Evolutionary conservation across 2,888 invertebrate species (phyloP).

Genomic region (Cataglyphis altisquamis): DNA sequence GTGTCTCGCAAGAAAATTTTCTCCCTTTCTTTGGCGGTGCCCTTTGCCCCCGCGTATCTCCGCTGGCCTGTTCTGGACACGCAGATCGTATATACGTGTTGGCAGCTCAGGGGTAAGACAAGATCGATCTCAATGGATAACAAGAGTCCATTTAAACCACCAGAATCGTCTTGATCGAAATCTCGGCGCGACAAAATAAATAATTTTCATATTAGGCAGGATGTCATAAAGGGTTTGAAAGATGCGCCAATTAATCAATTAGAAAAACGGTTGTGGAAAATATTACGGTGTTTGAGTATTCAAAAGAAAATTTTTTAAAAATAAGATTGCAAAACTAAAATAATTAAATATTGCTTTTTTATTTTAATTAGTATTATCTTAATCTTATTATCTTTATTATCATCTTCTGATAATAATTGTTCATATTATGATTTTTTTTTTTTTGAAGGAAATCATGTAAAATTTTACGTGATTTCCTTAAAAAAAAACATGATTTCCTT

Average conservation of each 20-base stretch:
- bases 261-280: background rate
- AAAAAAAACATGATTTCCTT: background rate
- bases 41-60: background rate
- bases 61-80: conserved; percentile 13
- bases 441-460: no score
- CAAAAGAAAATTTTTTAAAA: background rate
- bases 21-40: conserved; percentile 31
- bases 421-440: no score
- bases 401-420: no score
- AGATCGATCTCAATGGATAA: conserved; percentile 28
- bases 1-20: conserved; percentile 73
- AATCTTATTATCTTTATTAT: no score
- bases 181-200: background rate
- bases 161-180: conserved; percentile 12
- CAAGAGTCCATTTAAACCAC: conserved; percentile 33
- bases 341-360: no score
- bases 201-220: background rate
- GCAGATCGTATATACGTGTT: conserved; percentile 22
- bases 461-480: background rate
- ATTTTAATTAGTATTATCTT: no score
- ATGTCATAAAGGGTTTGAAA: background rate
- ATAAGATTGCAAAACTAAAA: no score
- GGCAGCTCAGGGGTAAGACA: background rate
- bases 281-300: background rate
- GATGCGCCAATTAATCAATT: background rate